phyloP scores from a whole-genome alignment of 1,140 invertebrate genomes.

The Leucophenga varia region DNA sequence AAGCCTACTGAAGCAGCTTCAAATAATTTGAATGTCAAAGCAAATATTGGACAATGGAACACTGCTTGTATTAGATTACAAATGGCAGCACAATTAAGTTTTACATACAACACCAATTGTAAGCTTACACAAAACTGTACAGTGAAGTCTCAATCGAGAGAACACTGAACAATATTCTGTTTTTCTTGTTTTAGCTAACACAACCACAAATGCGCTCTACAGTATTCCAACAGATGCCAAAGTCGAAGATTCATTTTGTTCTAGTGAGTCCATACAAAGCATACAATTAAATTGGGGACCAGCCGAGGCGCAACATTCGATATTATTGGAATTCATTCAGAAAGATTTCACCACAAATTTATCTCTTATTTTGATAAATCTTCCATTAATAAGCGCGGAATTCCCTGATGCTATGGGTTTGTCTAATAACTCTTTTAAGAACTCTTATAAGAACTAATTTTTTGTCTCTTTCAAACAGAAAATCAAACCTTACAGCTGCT shows the following conservation, averaged over 20 bases:
- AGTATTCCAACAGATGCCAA: conserved; percentile 40
- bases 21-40: too few species aligned
- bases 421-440: conserved; percentile 1
- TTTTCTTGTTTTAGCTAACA: conserved; percentile 31
- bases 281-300: conserved; percentile 45
- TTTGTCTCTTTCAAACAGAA: too few species aligned
- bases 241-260: conserved; percentile 30
- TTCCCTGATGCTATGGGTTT: conserved; percentile 47
- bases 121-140: conserved; percentile 12
- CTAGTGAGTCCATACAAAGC: conserved; percentile 21
- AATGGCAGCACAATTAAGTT: conserved; percentile 65
- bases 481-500: conserved; percentile 58
- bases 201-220: conserved; percentile 23
- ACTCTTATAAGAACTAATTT: too few species aligned
- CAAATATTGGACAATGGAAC: conserved; percentile 61
- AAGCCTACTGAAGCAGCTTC: too few species aligned
- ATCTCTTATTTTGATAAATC: conserved; percentile 22
- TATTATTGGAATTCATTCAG: conserved; percentile 33
- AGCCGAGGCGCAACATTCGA: conserved; percentile 16
- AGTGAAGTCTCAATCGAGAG: too few species aligned
- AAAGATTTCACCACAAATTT: conserved; percentile 28
- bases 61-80: conserved; percentile 63
- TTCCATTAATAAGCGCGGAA: conserved; percentile 23
- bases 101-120: conserved; percentile 60
- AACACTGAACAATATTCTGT: too few species aligned